Conservation (phyloP, 2,113 vertebrate species). For the Oncorhynchus nerka region DNA sequence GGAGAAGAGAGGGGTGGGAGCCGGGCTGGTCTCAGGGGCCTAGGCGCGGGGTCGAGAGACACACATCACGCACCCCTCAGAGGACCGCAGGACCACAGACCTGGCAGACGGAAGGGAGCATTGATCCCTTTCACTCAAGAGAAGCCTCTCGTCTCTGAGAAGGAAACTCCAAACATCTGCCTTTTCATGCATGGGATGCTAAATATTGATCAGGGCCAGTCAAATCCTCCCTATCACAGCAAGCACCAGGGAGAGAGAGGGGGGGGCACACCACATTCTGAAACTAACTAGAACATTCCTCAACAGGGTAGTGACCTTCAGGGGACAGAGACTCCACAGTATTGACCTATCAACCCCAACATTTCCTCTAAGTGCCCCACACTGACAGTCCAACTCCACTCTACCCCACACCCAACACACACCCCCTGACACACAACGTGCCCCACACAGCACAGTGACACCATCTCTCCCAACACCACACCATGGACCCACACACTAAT, state of each 20-base stretch:
- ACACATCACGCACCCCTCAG: slow-evolving; percentile 59
- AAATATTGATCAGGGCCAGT: slow-evolving; percentile 91
- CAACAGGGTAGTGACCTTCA: slow-evolving; percentile 56
- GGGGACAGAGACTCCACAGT: slow-evolving; percentile 53
- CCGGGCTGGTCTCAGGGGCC: slow-evolving; percentile 56
- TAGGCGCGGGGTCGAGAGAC: slow-evolving; percentile 40
- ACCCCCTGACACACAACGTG: slow-evolving; percentile 50
- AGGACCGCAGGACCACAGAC: slow-evolving; percentile 49
- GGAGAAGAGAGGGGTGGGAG: slow-evolving; percentile 26
- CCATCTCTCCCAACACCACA: slow-evolving; percentile 50
- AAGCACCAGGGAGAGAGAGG: slow-evolving; percentile 45
- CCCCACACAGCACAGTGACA: slow-evolving; percentile 57
- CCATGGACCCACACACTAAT: slow-evolving; percentile 62
- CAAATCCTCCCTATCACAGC: slow-evolving; percentile 78
- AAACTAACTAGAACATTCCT: slow-evolving; percentile 70
- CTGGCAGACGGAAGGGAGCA: slow-evolving; percentile 73
- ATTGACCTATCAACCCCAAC: slow-evolving; percentile 58
- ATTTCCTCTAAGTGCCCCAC: slow-evolving; percentile 50
- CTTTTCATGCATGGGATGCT: slow-evolving; percentile 93
- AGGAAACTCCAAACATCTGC: slow-evolving; percentile 96
- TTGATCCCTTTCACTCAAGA: slow-evolving; percentile 86
- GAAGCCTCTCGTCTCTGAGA: slow-evolving; percentile 74
- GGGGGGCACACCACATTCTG: slow-evolving; percentile 61
- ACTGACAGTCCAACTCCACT: slow-evolving; percentile 39
- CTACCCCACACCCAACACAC: slow-evolving; percentile 15